Conservation (phyloP, 23 tunicate species). For the Corella eumyota region DNA sequence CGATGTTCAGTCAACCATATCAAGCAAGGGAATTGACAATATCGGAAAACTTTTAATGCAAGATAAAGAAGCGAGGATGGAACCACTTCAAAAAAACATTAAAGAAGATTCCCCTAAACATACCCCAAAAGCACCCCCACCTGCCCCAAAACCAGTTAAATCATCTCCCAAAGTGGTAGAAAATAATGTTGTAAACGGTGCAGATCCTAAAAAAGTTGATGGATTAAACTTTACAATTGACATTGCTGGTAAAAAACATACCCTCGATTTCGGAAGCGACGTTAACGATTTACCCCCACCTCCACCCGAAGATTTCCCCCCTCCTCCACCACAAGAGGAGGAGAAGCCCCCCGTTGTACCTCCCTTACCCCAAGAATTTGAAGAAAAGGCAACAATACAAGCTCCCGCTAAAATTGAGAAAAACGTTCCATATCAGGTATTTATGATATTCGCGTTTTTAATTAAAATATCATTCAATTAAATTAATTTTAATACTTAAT, state of each 20-base stretch:
- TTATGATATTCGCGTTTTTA: too few species aligned
- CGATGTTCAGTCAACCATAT: constrained; percentile 54
- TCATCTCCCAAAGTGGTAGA: not conserved
- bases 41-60: constrained; percentile 85
- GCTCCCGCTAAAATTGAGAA: not conserved
- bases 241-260: constrained; percentile 60
- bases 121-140: constrained; percentile 20
- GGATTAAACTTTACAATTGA: constrained; percentile 45
- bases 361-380: constrained; percentile 68
- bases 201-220: not conserved
- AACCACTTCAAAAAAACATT: not conserved
- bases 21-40: constrained; percentile 71
- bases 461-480: too few species aligned
- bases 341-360: constrained; percentile 38
- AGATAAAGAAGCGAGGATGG: constrained; percentile 25
- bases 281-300: constrained; percentile 9
- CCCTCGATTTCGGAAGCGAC: constrained; percentile 41
- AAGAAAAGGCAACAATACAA: constrained; percentile 9
- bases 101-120: constrained; percentile 12
- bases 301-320: constrained; percentile 18
- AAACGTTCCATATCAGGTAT: too few species aligned
- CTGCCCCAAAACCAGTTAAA: constrained; percentile 30
- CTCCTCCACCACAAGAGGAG: constrained; percentile 31
- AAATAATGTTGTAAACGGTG: not conserved
- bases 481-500: too few species aligned